Percentiles rank a stretch among this genome's conserved stretches.
phyloP scores from a whole-genome alignment of 2,797 vertebrate species.

The Harpagifer antarcticus region DNA sequence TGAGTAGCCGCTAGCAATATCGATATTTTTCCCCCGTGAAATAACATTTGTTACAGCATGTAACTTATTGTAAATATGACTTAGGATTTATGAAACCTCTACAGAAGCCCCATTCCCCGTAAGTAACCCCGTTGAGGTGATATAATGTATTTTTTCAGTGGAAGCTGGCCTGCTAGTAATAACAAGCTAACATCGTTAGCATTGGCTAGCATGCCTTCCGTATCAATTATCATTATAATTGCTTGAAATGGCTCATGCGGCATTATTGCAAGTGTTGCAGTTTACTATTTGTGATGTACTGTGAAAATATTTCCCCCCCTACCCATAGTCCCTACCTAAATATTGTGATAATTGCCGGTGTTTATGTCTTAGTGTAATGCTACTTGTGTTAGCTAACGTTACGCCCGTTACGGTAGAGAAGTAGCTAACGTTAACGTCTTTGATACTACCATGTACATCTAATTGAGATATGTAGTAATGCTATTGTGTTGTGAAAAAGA shows the following conservation, averaged over 20 bases:
- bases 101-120: constrained; percentile 66
- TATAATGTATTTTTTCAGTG: constrained; percentile 56
- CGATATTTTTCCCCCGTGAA: constrained; percentile 56
- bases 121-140: constrained; percentile 66
- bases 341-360: not conserved
- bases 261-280: not conserved
- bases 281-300: fast-evolving
- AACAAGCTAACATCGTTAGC: constrained; percentile 68
- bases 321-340: fast-evolving
- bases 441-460: not conserved
- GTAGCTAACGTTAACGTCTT: constrained; percentile 17
- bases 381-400: constrained; percentile 32
- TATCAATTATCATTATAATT: constrained; percentile 36
- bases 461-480: fast-evolving
- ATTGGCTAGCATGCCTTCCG: constrained; percentile 57
- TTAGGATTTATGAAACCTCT: constrained; percentile 64
- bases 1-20: constrained; percentile 74
- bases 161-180: constrained; percentile 65
- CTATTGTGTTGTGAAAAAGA: not conserved
- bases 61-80: constrained; percentile 63
- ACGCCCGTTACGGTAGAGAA: constrained; percentile 54
- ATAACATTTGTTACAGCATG: constrained; percentile 51
- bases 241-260: constrained; percentile 2
- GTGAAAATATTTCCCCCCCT: fast-evolving
- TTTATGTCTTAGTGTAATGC: constrained; percentile 1